These are phyloP conservation scores for Enteromius treurensis DNA, from an alignment of 2,797 vertebrate species.

Conservation along the genomic window DNA sequence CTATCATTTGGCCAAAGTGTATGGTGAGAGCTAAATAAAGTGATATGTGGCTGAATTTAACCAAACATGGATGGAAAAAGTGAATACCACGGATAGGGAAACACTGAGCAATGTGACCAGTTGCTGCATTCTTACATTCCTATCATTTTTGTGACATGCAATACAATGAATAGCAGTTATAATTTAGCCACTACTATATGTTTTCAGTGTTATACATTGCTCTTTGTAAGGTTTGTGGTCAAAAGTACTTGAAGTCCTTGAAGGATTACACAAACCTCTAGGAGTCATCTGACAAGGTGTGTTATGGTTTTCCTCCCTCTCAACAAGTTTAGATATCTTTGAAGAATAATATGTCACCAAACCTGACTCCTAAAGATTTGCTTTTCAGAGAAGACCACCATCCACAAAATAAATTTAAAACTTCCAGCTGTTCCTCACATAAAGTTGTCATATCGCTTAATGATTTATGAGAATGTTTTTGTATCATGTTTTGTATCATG, in stretches of 20 bases:
- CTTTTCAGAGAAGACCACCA: not conserved
- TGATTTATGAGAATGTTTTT: not conserved
- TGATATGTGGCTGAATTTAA: constrained; percentile 13
- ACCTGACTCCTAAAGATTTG: not conserved
- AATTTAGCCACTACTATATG: not conserved
- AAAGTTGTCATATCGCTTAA: not conserved
- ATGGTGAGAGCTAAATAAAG: not conserved
- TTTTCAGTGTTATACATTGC: not conserved
- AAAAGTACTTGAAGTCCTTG: not conserved
- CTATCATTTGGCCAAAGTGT: not conserved
- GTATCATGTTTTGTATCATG: too few species aligned
- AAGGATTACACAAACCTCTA: not conserved
- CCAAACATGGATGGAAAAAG: constrained; percentile 35
- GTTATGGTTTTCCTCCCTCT: not conserved
- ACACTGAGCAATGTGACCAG: not conserved
- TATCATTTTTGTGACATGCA: not conserved
- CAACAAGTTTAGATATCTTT: not conserved
- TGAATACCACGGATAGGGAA: constrained; percentile 34
- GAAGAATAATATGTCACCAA: not conserved
- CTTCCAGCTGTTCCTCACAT: too few species aligned
- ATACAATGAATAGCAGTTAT: not conserved
- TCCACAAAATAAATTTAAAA: not conserved
- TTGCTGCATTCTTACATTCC: constrained; percentile 39
- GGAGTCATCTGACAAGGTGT: not conserved
- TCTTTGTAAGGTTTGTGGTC: not conserved